Conservation (phyloP, 2,888 invertebrate genomes). For the Pantelozetes paolii region DNA sequence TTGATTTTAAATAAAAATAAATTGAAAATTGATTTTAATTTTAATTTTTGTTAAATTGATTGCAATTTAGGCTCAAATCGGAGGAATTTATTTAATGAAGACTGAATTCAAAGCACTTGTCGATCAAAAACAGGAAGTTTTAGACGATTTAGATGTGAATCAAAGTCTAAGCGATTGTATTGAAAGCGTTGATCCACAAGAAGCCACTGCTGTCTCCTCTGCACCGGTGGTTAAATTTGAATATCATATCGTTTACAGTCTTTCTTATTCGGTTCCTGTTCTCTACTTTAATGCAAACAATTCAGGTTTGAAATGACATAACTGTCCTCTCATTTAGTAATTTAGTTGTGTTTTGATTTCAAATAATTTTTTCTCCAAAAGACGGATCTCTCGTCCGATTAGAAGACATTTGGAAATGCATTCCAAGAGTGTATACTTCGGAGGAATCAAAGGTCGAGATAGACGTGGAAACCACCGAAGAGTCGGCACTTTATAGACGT, state of each 20-base stretch:
- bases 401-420: constrained; percentile 37
- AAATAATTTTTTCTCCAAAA: not conserved
- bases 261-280: constrained; percentile 54
- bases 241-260: constrained; percentile 54
- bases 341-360: too few species aligned
- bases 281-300: constrained; percentile 52
- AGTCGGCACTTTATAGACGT: constrained; percentile 27
- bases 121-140: not conserved
- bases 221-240: constrained; percentile 48
- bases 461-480: not conserved
- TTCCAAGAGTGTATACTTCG: not conserved
- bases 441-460: not conserved
- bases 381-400: constrained; percentile 30
- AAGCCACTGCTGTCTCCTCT: not conserved
- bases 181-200: not conserved
- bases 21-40: too few species aligned
- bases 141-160: not conserved
- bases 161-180: not conserved
- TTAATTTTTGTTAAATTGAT: too few species aligned
- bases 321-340: too few species aligned
- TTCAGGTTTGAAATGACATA: constrained; percentile 46
- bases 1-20: too few species aligned
- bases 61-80: not conserved
- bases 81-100: constrained; percentile 31
- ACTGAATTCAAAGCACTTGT: not conserved